Conservation (phyloP, 2,888 invertebrate species). For the Axea sp. region DNA sequence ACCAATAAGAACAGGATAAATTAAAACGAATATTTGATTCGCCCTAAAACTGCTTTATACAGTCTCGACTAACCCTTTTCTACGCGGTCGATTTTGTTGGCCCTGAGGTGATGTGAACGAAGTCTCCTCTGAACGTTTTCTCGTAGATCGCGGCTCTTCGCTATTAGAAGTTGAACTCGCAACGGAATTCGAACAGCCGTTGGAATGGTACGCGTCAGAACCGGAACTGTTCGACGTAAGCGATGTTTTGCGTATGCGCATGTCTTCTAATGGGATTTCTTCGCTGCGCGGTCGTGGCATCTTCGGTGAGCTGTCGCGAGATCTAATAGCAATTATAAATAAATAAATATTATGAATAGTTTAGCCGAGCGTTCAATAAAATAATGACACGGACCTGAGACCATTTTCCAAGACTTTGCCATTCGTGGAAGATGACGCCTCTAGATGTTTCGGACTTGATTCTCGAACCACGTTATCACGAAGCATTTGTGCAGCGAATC, state of each 20-base stretch:
- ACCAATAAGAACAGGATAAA: too few species aligned
- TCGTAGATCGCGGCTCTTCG: slow-evolving; percentile 57
- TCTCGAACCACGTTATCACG: slow-evolving; percentile 73
- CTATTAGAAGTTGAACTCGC: slow-evolving; percentile 58
- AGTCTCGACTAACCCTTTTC: slow-evolving; percentile 83
- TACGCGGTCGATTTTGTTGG: slow-evolving; percentile 80
- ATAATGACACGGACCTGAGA: slow-evolving; percentile 74
- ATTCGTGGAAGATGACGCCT: slow-evolving; percentile 65
- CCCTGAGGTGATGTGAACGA: slow-evolving; percentile 86
- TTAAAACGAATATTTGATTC: too few species aligned
- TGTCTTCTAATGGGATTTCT: slow-evolving; percentile 90
- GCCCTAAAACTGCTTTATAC: slow-evolving; percentile 83
- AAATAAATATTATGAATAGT: slow-evolving; percentile 2
- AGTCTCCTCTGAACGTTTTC: slow-evolving; percentile 85
- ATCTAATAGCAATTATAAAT: slow-evolving; percentile 12
- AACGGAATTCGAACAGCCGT: slow-evolving; percentile 36
- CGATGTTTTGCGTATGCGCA: slow-evolving; percentile 80
- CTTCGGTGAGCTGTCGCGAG: slow-evolving; percentile 86
- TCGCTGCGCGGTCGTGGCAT: slow-evolving; percentile 87
- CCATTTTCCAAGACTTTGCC: slow-evolving; percentile 71
- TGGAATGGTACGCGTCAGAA: slow-evolving; percentile 52
- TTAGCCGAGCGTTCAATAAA: too few species aligned
- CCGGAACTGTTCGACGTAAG: slow-evolving; percentile 67
- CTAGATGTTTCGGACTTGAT: slow-evolving; percentile 62
- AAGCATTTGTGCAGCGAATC: slow-evolving; percentile 82